phyloP scores from a whole-genome alignment of 2,113 vertebrate species.

The Urocolius indicus region DNA sequence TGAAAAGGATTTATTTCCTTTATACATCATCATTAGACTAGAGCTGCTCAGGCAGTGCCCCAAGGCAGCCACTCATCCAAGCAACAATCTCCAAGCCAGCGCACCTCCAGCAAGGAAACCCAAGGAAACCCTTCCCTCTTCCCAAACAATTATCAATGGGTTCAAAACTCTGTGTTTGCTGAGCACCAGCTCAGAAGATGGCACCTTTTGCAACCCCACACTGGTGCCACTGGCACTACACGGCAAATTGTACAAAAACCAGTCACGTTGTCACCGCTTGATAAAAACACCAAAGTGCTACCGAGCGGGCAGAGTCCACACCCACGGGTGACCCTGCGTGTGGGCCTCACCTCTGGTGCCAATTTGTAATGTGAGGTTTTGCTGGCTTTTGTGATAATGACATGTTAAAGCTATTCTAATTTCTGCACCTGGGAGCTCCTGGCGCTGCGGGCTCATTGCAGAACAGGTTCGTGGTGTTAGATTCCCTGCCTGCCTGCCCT shows the following conservation, averaged over 20 bases:
- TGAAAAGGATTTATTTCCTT: background rate
- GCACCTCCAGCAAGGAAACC: background rate
- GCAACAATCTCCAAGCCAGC: background rate
- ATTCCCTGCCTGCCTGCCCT: background rate
- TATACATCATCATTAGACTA: fast-evolving
- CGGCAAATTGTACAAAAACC: background rate
- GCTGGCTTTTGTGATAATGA: background rate
- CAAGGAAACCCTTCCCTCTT: background rate
- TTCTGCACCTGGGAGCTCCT: fast-evolving
- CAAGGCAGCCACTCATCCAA: fast-evolving
- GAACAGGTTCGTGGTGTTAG: background rate
- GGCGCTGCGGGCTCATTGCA: background rate
- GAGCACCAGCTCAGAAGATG: background rate
- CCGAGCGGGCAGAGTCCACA: fast-evolving
- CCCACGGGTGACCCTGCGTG: fast-evolving
- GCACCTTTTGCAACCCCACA: fast-evolving
- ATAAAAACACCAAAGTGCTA: background rate
- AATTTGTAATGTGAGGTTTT: background rate
- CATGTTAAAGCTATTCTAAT: background rate
- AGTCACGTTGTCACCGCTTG: background rate
- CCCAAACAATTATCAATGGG: fast-evolving
- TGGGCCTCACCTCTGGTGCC: background rate
- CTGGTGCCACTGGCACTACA: background rate
- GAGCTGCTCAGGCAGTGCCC: background rate
- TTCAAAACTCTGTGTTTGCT: background rate